Evolutionary conservation across 2,113 vertebrate genomes (phyloP), one percentile per base, ranked within the genome.

Genomic region (Sander vitreus): DNA sequence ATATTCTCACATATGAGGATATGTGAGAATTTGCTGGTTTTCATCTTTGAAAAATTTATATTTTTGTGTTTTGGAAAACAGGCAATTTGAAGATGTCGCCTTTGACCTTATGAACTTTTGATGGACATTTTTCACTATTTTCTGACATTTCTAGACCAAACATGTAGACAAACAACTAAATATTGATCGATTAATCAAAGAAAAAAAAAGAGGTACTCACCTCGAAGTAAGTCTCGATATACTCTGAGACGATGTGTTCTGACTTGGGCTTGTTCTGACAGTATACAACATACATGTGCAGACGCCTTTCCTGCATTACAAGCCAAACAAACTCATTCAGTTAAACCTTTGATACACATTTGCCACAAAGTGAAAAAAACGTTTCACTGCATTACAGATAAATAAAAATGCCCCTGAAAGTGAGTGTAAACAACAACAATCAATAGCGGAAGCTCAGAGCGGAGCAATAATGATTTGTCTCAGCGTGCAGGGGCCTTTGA

Each of bases 211-310:
- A 25, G 19, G 33, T 19, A 91, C 96, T 96, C 90, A 98, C 97
- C 95, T 98, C 97, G 91, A 98, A 98, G 90, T 97, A 98, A 74
- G 95, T 97, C 88, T 98, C 97, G 19, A 97, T 97, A 85, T 97
- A 98, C 85, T 98, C 97, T 0, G 97, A 98, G 65, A 98, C 96
- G 12, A 98, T 96, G 45, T 98, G 96, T 87, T 98, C 97, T 0
- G 97, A 98, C 93, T 97, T 98, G 71, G 97, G 97, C 82, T 98
- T 98, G 94, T 98, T 98, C 93, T 98, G 97, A 94, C 97, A 98
- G 94, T 98, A 98, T 21, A 98, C 96, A 25, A 98, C 97, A 9
- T 98, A 98, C 97, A 98, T 98, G 70, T 98, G 97, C 81, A 98
- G 95, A 64, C 97, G 95, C 48, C 97, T 94, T 90, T 98, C 97